phyloP scores from a whole-genome alignment of 1,140 invertebrate species.

The Hormaphis cornu region DNA sequence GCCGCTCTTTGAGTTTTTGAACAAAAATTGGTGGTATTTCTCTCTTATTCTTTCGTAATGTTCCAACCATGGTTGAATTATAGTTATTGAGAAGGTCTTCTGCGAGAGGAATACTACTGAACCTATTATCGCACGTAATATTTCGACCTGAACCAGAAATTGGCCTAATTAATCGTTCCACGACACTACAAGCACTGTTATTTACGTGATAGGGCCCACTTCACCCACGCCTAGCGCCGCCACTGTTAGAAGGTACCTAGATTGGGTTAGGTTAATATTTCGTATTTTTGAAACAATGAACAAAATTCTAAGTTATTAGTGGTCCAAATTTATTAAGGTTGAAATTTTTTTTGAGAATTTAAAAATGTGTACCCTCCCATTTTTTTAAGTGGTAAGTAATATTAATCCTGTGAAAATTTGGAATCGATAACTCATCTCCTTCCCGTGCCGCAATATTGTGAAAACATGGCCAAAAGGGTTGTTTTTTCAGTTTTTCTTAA shows the following conservation, averaged over 20 bases:
- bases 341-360: too few relatives aligned
- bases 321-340: too few relatives aligned
- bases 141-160: constrained; percentile 37
- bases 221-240: too few relatives aligned
- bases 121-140: constrained; percentile 43
- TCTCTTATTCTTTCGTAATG: constrained; percentile 34
- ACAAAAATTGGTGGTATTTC: constrained; percentile 33
- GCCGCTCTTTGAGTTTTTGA: neutral
- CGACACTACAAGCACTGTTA: neutral
- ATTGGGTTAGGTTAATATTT: neutral
- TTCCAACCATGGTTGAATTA: constrained; percentile 35
- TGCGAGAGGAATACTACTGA: constrained; percentile 38
- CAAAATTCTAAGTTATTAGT: neutral
- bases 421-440: too few relatives aligned
- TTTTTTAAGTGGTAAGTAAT: too few relatives aligned
- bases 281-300: neutral
- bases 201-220: too few relatives aligned
- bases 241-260: neutral
- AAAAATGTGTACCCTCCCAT: too few relatives aligned
- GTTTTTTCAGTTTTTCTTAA: too few relatives aligned
- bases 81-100: constrained; percentile 36
- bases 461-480: too few relatives aligned
- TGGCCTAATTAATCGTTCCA: constrained; percentile 33
- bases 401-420: too few relatives aligned
- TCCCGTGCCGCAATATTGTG: too few relatives aligned